phyloP scores from a whole-genome alignment of 30 jellyfish, hydroid and myxozoan species.

The Aurelia aurita complex sp. Pacific region DNA sequence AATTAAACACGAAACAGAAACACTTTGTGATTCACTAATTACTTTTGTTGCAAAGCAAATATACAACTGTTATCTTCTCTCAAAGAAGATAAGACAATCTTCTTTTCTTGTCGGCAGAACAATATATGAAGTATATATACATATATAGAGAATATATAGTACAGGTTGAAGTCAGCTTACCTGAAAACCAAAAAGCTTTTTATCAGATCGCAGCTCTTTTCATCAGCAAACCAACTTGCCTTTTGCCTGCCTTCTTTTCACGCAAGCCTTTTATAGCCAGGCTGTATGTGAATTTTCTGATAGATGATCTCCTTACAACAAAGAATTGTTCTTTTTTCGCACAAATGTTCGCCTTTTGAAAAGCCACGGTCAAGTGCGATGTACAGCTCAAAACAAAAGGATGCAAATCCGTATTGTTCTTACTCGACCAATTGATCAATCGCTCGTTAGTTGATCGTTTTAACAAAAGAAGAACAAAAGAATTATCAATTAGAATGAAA shows the following conservation, averaged over 20 bases:
- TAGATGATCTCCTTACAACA: slow-evolving; percentile 39
- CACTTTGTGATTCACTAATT: too few species aligned
- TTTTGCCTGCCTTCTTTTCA: slow-evolving; percentile 40
- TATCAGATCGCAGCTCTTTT: neutral
- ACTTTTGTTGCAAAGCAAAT: too few species aligned
- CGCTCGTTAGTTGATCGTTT: slow-evolving; percentile 28
- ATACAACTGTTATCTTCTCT: too few species aligned
- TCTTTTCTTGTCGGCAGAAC: too few species aligned
- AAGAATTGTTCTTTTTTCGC: slow-evolving; percentile 65
- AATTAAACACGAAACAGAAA: too few species aligned
- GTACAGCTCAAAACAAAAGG: slow-evolving; percentile 43
- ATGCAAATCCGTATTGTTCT: slow-evolving; percentile 64
- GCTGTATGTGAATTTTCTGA: slow-evolving; percentile 23
- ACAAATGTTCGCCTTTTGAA: slow-evolving; percentile 48
- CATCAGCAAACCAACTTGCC: slow-evolving; percentile 34
- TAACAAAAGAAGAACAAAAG: slow-evolving; percentile 41
- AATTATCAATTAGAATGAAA: slow-evolving; percentile 45
- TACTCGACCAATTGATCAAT: slow-evolving; percentile 34
- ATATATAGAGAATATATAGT: neutral
- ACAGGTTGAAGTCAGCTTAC: slow-evolving; percentile 15
- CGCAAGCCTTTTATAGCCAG: slow-evolving; percentile 61
- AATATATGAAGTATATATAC: neutral
- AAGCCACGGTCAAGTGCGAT: slow-evolving; percentile 58
- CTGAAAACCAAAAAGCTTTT: slow-evolving; percentile 11
- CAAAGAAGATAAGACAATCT: too few species aligned